Conservation (phyloP, 2,797 vertebrate species). For the Kryptolebias ocellatus region DNA sequence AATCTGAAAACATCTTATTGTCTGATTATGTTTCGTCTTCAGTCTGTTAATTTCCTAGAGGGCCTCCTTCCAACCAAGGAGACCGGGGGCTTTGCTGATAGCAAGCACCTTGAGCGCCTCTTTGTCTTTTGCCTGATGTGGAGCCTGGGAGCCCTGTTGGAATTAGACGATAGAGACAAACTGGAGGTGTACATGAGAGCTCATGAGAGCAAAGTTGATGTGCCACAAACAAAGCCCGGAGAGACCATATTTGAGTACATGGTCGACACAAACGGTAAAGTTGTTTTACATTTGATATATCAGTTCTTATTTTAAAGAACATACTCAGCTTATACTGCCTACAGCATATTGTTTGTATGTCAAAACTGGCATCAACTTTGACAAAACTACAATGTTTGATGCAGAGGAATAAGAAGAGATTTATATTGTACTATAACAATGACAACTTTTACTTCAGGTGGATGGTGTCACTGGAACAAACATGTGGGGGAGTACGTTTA, state of each 20-base stretch:
- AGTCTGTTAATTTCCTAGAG: slow-evolving; percentile 83
- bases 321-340: too few relatives aligned
- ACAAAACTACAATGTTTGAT: too few relatives aligned
- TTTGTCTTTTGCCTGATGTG: slow-evolving; percentile 90
- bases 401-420: background rate
- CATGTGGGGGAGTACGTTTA: slow-evolving; percentile 84
- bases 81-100: slow-evolving; percentile 70
- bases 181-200: slow-evolving; percentile 84
- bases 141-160: slow-evolving; percentile 87
- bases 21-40: background rate
- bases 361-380: too few relatives aligned
- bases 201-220: slow-evolving; percentile 67
- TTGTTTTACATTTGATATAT: background rate
- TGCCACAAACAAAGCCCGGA: slow-evolving; percentile 75
- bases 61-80: slow-evolving; percentile 88
- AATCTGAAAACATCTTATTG: background rate
- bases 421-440: slow-evolving; percentile 4
- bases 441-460: slow-evolving; percentile 70
- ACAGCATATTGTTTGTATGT: too few relatives aligned
- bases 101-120: slow-evolving; percentile 82
- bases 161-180: slow-evolving; percentile 80
- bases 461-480: slow-evolving; percentile 87
- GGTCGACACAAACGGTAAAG: slow-evolving; percentile 81
- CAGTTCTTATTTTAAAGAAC: too few relatives aligned
- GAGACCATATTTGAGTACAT: slow-evolving; percentile 88